Conservation (phyloP, 2,888 invertebrate species). For the Argyresthia albistria region DNA sequence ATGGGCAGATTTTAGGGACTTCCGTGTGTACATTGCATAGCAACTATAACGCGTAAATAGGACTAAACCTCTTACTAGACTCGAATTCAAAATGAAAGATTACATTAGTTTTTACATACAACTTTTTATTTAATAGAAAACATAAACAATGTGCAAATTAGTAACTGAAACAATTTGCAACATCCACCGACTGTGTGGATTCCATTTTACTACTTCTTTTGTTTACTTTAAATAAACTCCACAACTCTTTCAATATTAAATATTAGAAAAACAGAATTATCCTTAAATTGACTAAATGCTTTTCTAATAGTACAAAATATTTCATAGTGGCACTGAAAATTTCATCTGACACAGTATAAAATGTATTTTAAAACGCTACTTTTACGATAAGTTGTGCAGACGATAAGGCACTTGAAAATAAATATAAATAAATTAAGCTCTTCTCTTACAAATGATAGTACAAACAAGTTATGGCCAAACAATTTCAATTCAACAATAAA, state of each 20-base stretch:
- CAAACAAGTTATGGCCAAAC: constrained; percentile 8
- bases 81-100: too few relatives aligned
- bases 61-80: too few relatives aligned
- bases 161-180: constrained; percentile 38
- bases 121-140: constrained; percentile 53
- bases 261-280: constrained; percentile 42
- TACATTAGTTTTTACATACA: constrained; percentile 16
- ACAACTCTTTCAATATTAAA: constrained; percentile 14
- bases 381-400: constrained; percentile 35
- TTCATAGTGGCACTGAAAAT: constrained; percentile 50
- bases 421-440: constrained; percentile 7
- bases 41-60: too few relatives aligned
- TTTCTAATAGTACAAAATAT: constrained; percentile 25
- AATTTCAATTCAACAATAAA: constrained; percentile 7
- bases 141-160: constrained; percentile 67
- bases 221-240: constrained; percentile 9
- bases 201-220: not conserved
- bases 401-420: constrained; percentile 36
- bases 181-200: not conserved
- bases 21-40: too few relatives aligned
- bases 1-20: too few relatives aligned
- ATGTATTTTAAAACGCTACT: constrained; percentile 24
- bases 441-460: constrained; percentile 3
- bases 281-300: constrained; percentile 56
- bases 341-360: constrained; percentile 18